Conservation (phyloP, 2,888 invertebrate species). For the Caenorhabditis sp. region DNA sequence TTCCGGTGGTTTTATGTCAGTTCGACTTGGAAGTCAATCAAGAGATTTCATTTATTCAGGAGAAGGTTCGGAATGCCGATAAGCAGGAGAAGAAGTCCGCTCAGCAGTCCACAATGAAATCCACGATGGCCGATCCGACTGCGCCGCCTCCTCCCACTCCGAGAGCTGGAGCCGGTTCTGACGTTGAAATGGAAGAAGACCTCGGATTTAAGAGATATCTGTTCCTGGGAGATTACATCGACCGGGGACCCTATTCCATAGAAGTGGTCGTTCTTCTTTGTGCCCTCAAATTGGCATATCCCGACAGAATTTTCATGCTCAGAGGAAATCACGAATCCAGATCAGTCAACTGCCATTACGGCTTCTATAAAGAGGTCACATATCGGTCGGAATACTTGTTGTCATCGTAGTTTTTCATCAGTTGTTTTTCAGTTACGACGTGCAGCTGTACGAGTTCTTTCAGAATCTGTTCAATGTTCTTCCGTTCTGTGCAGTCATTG, state of each 20-base stretch:
- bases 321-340: slow-evolving; percentile 98
- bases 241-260: slow-evolving; percentile 90
- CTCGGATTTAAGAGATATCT: slow-evolving; percentile 85
- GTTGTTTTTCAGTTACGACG: slow-evolving; percentile 25
- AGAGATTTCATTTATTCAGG: too few relatives aligned
- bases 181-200: too few relatives aligned
- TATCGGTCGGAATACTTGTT: slow-evolving; percentile 82
- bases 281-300: slow-evolving; percentile 87
- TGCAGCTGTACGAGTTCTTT: slow-evolving; percentile 59
- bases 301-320: slow-evolving; percentile 90
- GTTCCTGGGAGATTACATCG: slow-evolving; percentile 96
- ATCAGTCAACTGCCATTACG: slow-evolving; percentile 81
- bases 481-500: slow-evolving; percentile 95
- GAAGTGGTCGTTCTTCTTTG: slow-evolving; percentile 85
- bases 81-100: background rate
- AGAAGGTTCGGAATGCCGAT: too few relatives aligned
- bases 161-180: background rate
- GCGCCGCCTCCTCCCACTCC: too few relatives aligned
- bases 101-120: background rate
- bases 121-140: slow-evolving; percentile 1
- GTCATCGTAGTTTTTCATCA: background rate
- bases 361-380: slow-evolving; percentile 82
- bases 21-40: too few relatives aligned
- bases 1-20: slow-evolving; percentile 4
- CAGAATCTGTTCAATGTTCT: slow-evolving; percentile 88